A percentile compares a stretch with the other conserved stretches of the same genome.
phyloP scores from a whole-genome alignment of 2,888 invertebrate genomes.

The Dolichopus griseipennis region DNA sequence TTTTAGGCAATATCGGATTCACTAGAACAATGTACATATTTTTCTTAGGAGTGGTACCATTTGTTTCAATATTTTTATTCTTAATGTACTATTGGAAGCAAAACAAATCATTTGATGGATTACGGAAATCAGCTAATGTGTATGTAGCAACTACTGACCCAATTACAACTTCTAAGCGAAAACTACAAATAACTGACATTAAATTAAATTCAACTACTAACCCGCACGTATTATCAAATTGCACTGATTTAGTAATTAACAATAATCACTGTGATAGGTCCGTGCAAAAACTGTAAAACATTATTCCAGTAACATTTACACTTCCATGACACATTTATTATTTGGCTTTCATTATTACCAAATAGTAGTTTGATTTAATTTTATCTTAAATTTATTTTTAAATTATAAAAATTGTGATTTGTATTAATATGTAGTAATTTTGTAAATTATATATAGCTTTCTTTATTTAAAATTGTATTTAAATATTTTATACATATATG shows the following conservation, averaged over 20 bases:
- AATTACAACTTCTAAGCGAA: conserved; percentile 29
- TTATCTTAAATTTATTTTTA: background rate
- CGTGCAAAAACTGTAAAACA: conserved; percentile 23
- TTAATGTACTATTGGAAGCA: conserved; percentile 66
- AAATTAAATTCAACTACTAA: conserved; percentile 51
- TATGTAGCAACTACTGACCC: conserved; percentile 25
- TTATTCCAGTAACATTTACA: background rate
- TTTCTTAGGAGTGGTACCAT: conserved; percentile 77
- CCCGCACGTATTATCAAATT: conserved; percentile 46
- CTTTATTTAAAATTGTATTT: too few relatives aligned
- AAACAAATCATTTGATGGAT: conserved; percentile 46
- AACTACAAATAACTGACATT: conserved; percentile 46
- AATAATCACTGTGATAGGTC: conserved; percentile 35
- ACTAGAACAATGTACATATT: conserved; percentile 77
- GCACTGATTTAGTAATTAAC: conserved; percentile 38
- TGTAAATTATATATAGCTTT: background rate
- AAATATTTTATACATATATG: too few relatives aligned
- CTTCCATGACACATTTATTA: background rate
- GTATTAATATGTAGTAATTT: background rate
- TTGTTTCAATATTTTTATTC: conserved; percentile 57
- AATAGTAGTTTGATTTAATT: conserved; percentile 3
- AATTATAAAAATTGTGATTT: background rate
- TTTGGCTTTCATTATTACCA: background rate
- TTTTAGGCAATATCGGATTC: conserved; percentile 58
- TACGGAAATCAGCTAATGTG: conserved; percentile 46